phyloP scores from a whole-genome alignment of 2,113 vertebrate species.

The Cranoglanis bouderius region DNA sequence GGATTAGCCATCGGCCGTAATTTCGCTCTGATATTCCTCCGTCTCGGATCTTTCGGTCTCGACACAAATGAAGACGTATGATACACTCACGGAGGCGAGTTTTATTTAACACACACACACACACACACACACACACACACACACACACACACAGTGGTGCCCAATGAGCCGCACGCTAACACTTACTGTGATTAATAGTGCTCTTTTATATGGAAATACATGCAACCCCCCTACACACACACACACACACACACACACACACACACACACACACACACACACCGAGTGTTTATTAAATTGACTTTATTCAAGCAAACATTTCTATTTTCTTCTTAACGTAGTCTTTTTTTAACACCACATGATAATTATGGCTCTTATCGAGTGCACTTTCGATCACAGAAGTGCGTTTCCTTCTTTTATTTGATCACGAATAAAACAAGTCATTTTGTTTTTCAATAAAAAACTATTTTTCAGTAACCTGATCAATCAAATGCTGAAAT shows the following conservation, averaged over 20 bases:
- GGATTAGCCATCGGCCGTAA: slow-evolving; percentile 59
- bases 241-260: slow-evolving; percentile 29
- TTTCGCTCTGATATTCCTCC: slow-evolving; percentile 68
- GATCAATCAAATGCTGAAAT: not conserved
- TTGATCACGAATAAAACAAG: not conserved
- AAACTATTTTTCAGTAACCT: not conserved
- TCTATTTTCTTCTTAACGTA: slow-evolving; percentile 88
- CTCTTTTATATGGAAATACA: slow-evolving; percentile 96
- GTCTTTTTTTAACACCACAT: slow-evolving; percentile 89
- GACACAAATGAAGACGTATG: slow-evolving; percentile 90
- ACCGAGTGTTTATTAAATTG: slow-evolving; percentile 8
- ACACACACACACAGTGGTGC: slow-evolving; percentile 89
- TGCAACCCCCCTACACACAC: slow-evolving; percentile 66
- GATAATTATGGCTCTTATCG: slow-evolving; percentile 52
- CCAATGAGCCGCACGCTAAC: slow-evolving; percentile 96
- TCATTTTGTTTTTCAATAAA: not conserved
- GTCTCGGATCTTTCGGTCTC: slow-evolving; percentile 75
- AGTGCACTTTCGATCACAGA: not conserved
- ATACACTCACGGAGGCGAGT: slow-evolving; percentile 69
- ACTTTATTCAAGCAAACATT: not conserved
- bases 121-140: slow-evolving; percentile 79
- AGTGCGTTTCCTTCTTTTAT: not conserved
- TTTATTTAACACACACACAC: slow-evolving; percentile 88
- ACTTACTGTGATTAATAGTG: slow-evolving; percentile 97
- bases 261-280: slow-evolving; percentile 17